Conservation (phyloP, 2,113 vertebrate species). For the Pycnonotus jocosus region DNA sequence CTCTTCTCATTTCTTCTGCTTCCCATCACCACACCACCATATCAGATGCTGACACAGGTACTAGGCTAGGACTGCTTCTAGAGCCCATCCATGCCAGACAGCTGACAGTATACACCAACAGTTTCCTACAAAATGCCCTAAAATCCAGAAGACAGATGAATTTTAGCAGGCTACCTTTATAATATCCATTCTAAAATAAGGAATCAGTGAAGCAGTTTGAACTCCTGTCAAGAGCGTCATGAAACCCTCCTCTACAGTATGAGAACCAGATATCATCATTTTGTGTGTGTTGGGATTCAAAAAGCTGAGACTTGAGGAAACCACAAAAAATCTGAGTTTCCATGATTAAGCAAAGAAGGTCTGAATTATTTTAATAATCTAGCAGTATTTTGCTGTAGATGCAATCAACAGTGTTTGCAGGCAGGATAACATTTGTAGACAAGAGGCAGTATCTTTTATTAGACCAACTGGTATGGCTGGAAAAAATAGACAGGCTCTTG, state of each 20-base stretch:
- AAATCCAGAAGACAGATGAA: neutral
- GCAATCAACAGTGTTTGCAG: neutral
- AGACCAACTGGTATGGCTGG: neutral
- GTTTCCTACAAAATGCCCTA: neutral
- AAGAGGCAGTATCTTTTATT: constrained; percentile 17
- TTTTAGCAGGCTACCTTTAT: neutral
- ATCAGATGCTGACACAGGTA: neutral
- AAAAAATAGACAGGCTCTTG: neutral
- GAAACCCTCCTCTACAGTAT: neutral
- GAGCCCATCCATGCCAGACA: neutral
- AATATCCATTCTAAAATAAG: neutral
- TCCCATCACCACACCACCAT: neutral
- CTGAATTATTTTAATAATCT: neutral
- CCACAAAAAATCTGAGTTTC: neutral
- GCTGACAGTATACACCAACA: neutral
- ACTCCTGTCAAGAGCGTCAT: neutral
- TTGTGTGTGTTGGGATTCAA: neutral
- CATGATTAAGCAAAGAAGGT: neutral
- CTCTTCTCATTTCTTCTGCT: neutral
- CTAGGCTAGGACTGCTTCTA: neutral
- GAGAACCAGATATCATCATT: neutral
- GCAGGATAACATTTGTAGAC: neutral
- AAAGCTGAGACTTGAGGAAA: neutral
- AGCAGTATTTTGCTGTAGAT: neutral
- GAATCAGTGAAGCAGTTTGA: neutral